These are phyloP conservation scores for Empidonax alnorum DNA, from an alignment of 2,113 vertebrate species.

Conservation along the genomic window DNA sequence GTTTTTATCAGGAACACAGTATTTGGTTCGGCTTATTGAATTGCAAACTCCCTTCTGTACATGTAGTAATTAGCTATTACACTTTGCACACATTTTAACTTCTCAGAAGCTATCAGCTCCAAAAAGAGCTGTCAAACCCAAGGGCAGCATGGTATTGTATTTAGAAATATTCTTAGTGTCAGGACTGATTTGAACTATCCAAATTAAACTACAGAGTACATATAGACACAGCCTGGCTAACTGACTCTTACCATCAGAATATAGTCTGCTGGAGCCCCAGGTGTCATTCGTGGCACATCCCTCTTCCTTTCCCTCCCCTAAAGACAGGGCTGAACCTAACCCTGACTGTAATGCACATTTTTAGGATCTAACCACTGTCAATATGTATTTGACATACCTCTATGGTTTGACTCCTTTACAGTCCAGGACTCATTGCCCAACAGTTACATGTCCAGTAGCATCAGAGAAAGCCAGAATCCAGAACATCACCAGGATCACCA, in stretches of 20 bases:
- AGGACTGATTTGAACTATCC: background rate
- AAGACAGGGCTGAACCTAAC: background rate
- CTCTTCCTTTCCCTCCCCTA: background rate
- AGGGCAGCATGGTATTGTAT: background rate
- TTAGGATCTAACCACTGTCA: background rate
- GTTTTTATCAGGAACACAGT: background rate
- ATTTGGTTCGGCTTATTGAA: background rate
- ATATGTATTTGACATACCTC: background rate
- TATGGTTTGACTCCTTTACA: background rate
- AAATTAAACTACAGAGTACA: background rate
- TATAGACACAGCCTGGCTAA: background rate
- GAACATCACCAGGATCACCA: background rate
- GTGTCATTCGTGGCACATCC: background rate
- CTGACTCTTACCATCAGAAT: background rate
- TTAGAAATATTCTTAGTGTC: background rate
- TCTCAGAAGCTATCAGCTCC: background rate
- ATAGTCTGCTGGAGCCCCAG: background rate
- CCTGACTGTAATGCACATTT: background rate
- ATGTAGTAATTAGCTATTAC: background rate
- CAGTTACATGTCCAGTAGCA: background rate
- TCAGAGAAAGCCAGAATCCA: background rate
- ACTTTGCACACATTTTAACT: background rate
- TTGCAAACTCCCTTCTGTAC: background rate
- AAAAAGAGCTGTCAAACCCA: constrained; percentile 1
- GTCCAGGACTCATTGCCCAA: background rate